Conservation (phyloP, 2,888 invertebrate genomes). For the Theristus sp. region DNA sequence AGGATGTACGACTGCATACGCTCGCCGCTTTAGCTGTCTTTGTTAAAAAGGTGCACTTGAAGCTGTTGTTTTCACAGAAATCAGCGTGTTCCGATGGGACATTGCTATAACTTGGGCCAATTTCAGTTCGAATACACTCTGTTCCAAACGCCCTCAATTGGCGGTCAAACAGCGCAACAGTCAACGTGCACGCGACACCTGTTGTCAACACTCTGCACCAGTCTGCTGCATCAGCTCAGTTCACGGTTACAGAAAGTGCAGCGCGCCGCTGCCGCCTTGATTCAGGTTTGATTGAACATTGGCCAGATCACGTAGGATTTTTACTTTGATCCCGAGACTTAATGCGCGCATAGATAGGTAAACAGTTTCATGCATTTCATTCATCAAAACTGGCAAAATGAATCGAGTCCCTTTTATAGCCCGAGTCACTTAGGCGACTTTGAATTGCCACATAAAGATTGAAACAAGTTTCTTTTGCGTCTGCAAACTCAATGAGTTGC, state of each 20-base stretch:
- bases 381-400: too few species aligned
- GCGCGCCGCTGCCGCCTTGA: slow-evolving; percentile 20
- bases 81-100: too few species aligned
- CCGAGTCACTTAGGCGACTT: too few species aligned
- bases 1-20: slow-evolving; percentile 66
- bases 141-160: neutral
- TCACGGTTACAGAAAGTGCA: slow-evolving; percentile 19
- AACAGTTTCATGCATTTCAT: too few species aligned
- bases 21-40: slow-evolving; percentile 78
- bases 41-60: slow-evolving; percentile 47
- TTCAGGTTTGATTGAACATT: slow-evolving; percentile 13
- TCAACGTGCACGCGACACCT: neutral
- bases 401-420: too few species aligned
- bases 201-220: neutral
- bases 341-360: too few species aligned
- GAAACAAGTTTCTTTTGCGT: too few species aligned
- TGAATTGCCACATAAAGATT: too few species aligned
- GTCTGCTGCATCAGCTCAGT: slow-evolving; percentile 1
- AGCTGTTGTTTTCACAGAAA: neutral
- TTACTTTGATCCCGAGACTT: too few species aligned
- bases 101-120: too few species aligned
- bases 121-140: neutral
- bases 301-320: too few species aligned
- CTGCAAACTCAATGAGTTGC: too few species aligned
- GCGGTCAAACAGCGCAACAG: neutral